Evolutionary conservation across 2,888 invertebrate genomes (phyloP), one percentile per base, ranked within the genome.

Genomic region (Melanostoma mellinum): DNA sequence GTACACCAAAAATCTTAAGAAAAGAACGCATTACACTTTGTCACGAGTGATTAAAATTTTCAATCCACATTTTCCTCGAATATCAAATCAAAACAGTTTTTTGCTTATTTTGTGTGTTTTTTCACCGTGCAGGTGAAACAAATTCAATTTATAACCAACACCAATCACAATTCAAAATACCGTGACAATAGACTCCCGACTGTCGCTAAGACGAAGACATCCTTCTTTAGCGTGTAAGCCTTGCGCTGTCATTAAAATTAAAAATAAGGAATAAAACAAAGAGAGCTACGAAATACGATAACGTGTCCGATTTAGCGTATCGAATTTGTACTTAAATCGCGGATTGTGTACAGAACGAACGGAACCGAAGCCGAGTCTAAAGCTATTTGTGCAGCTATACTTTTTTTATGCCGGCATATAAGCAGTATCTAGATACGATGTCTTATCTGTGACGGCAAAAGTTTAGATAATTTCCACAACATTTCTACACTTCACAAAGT

Each of bases 291-390:
- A 20, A 20, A 20, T 20, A 20, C 75, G 80, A 76, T 79, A 85
- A 85, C 46, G 61, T 80, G 61, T 80, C 48, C 67, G 85, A 80
- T 85, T 20, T 72, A 80, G 80, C 85, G 80, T 85, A 30, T 48
- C 85, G 80, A 85, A 85, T 85, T 80, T 53, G 55, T 67, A 79
- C 71, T 79, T 75, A 84, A 84, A 79, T 71, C 84, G 67, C 79
- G 84, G 75, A 76, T 76, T 75, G 80, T 50, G 40, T 20, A 3
- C 1, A 42, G 53, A 81, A 76, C 75, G 58, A 82, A 58, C 73
- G 58, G 48, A 82, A 82, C 82, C 69, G 67, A 55, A 79, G 56
- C 74, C 69, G 78, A 65, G 40, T 56, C 58, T 44, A 75, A 55
- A 72, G 55, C 65, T 72, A 53, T 67, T 46, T 65, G 69, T 75